A percentile compares a stretch with the other conserved stretches of the same genome.
These are phyloP conservation scores for Oxyruncus cristatus DNA, from an alignment of 2,113 vertebrate genomes.

Conservation along the genomic window DNA sequence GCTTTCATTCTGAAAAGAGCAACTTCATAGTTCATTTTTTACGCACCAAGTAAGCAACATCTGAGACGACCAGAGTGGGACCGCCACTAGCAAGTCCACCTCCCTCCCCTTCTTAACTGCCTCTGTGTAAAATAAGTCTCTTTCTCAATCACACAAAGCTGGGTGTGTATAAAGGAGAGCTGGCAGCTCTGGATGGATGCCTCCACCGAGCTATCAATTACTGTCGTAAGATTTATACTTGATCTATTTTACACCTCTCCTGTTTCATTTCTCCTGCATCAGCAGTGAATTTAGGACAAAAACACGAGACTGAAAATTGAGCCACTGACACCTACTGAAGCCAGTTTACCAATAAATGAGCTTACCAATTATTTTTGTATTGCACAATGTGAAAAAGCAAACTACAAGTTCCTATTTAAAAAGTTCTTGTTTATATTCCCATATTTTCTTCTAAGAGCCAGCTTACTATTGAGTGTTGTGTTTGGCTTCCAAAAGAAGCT, in stretches of 20 bases:
- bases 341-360: background rate
- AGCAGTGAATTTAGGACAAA: background rate
- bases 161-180: background rate
- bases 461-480: background rate
- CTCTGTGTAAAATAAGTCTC: background rate
- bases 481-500: background rate
- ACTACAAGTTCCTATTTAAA: background rate
- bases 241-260: background rate
- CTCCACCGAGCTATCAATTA: slow-evolving; percentile 15
- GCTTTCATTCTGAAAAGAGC: background rate
- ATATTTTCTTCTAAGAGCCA: background rate
- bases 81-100: background rate
- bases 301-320: background rate
- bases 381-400: background rate
- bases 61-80: background rate
- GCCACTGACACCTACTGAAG: background rate
- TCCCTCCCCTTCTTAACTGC: background rate
- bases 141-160: background rate
- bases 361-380: background rate
- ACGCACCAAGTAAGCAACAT: background rate
- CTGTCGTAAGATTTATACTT: background rate
- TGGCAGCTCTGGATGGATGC: background rate
- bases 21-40: background rate
- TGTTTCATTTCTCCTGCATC: background rate
- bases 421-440: background rate